These are phyloP conservation scores for Knipowitschia caucasica DNA, from an alignment of 2,797 vertebrate species.

Conservation along the genomic window DNA sequence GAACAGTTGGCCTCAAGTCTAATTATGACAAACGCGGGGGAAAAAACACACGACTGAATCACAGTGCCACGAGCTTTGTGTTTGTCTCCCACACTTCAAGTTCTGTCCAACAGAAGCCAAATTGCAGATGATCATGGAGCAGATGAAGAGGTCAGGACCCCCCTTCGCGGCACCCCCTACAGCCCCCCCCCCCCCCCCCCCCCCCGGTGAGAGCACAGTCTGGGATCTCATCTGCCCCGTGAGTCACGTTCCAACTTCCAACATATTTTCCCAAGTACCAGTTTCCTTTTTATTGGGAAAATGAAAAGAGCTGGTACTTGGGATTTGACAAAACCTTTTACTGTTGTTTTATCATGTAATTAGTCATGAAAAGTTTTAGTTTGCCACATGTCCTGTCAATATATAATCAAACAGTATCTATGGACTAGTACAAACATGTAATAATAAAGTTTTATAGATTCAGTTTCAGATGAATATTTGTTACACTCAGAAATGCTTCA, in stretches of 20 bases:
- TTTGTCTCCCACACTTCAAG: conserved; percentile 35
- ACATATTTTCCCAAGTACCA: not conserved
- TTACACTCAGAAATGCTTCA: too few relatives aligned
- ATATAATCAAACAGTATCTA: too few relatives aligned
- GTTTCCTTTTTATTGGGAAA: not conserved
- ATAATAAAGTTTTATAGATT: too few relatives aligned
- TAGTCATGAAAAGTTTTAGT: too few relatives aligned
- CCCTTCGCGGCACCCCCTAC: conserved; percentile 19
- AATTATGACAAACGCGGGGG: conserved; percentile 8
- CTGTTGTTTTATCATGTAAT: too few relatives aligned
- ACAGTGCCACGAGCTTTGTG: conserved; percentile 31
- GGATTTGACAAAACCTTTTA: too few relatives aligned
- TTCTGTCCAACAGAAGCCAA: not conserved
- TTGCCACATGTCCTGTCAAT: too few relatives aligned
- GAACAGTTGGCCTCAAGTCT: conserved; percentile 20
- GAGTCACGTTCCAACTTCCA: conserved; percentile 4
- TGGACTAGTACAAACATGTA: too few relatives aligned
- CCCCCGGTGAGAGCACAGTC: conserved; percentile 33
- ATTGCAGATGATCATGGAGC: conserved; percentile 28
- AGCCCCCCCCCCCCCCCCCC: conserved; percentile 22
- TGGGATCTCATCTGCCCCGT: conserved; percentile 39
- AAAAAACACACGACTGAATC: conserved; percentile 38
- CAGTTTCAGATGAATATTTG: too few relatives aligned
- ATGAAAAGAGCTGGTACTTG: too few relatives aligned
- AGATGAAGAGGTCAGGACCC: conserved; percentile 46